Conservation (phyloP, 2,797 vertebrate species). For the Acrocephalus scirpaceus region DNA sequence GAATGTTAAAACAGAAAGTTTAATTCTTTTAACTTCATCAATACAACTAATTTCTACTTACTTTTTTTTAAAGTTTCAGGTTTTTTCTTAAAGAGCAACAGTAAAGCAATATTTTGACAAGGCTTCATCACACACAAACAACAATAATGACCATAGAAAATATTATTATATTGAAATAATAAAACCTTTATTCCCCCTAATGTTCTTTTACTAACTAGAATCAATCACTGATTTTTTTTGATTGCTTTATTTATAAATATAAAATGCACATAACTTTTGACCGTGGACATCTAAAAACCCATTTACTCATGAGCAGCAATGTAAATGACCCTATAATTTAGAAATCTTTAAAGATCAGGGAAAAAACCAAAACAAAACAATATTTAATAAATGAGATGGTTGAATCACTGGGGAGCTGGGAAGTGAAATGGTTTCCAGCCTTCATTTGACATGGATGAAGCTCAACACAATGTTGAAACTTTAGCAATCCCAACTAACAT, state of each 20-base stretch:
- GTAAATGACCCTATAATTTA: background rate
- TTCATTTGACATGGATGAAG: constrained; percentile 18
- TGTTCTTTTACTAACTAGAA: background rate
- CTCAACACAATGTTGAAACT: background rate
- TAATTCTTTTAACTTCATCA: background rate
- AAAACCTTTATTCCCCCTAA: background rate
- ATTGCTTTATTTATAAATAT: background rate
- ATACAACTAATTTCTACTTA: background rate
- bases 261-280: background rate
- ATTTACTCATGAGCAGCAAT: background rate
- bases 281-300: background rate
- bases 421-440: background rate
- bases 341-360: background rate
- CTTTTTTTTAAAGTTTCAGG: background rate
- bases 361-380: background rate
- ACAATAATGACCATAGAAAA: background rate
- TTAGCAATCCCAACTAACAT: background rate
- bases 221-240: background rate
- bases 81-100: background rate
- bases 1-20: background rate
- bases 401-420: background rate
- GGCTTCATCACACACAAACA: background rate
- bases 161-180: background rate
- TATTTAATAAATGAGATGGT: background rate
- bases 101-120: background rate